A percentile compares a stretch with the other conserved stretches of the same genome.
Evolutionary conservation across 2,113 vertebrate genomes (phyloP).

Genomic region (Oreocharis arfaki): DNA sequence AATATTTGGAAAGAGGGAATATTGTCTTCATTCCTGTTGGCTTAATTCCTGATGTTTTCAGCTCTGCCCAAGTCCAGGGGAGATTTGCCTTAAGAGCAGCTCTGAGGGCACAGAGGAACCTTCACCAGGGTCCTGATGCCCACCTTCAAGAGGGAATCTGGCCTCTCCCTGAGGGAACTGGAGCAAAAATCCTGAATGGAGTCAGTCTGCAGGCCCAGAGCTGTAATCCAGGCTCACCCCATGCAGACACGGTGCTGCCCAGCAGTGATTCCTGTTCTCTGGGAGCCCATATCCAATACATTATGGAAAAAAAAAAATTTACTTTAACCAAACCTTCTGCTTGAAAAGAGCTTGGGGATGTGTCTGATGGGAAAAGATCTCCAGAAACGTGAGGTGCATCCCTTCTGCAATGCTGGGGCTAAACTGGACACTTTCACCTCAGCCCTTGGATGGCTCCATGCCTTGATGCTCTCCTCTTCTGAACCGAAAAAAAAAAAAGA

Average conservation of each 20-base stretch:
- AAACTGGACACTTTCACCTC: not conserved
- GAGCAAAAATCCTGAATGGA: not conserved
- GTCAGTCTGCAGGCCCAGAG: not conserved
- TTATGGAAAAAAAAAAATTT: not conserved
- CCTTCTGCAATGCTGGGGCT: accelerated
- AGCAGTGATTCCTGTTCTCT: not conserved
- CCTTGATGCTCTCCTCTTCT: not conserved
- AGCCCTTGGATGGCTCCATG: not conserved
- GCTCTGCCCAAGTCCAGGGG: not conserved
- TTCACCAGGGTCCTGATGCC: not conserved
- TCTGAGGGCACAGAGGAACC: not conserved
- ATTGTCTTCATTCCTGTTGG: not conserved
- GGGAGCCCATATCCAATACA: not conserved
- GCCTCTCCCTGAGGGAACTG: not conserved
- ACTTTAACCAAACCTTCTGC: not conserved
- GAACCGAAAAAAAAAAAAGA: not conserved
- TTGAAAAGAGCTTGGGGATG: not conserved
- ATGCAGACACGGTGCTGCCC: not conserved
- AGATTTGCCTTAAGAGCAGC: not conserved
- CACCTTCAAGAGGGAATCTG: not conserved
- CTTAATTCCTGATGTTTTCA: not conserved
- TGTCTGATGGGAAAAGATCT: not conserved
- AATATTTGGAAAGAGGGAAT: not conserved
- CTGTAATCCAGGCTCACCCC: not conserved
- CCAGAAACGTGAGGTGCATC: not conserved